Evolutionary conservation across 2,888 invertebrate genomes (phyloP), one percentile per base, ranked within the genome.

Genomic region (Callyntrura sp.): DNA sequence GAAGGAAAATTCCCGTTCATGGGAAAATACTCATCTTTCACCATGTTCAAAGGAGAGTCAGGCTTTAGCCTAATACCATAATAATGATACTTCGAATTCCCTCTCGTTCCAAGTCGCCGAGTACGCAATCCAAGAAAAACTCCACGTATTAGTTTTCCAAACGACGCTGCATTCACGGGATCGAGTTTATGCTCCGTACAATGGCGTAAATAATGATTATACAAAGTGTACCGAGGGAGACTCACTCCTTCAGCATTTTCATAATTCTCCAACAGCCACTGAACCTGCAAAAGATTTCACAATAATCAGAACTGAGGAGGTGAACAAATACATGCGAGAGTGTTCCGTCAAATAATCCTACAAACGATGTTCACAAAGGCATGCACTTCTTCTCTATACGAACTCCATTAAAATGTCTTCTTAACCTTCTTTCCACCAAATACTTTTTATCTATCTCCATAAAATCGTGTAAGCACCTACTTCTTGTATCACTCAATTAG

Each of bases 31-130:
- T 76, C 83, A 45, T 88, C 87, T 25, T 92, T 92, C 92, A 96
- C 94, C 91, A 96, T 95, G 93, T 96, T 96, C 91, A 98, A 94
- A 9, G 96, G 95, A 1, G 98, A 98, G 88, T 96, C 97, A 0
- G 98, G 97, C 95, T 99, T 99, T 86, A 99, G 98, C 51, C 99
- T 96, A 93, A 99, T 99, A n/a, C 99, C 99, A 95, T 99, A 99
- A 95, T 99, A 99, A 95, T 99, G 99, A 95, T 99, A 99, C 95
- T 99, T 99, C 43, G 99, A 99, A 95, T 99, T 99, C 51, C 99
- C 99, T 94, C 98, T 96, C 2, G 99, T 99, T 92, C 99, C 99
- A 70, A 99, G 96, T 85, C 99, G 96, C 93, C 98, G 95, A 17
- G 99, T 99, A 92, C 99, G 96, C 94, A 99, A 96, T 20, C 99